Percentiles rank a stretch among this genome's conserved stretches.
These are phyloP conservation scores for Tholera decimalis DNA, from an alignment of 2,888 invertebrate genomes.

Conservation along the genomic window DNA sequence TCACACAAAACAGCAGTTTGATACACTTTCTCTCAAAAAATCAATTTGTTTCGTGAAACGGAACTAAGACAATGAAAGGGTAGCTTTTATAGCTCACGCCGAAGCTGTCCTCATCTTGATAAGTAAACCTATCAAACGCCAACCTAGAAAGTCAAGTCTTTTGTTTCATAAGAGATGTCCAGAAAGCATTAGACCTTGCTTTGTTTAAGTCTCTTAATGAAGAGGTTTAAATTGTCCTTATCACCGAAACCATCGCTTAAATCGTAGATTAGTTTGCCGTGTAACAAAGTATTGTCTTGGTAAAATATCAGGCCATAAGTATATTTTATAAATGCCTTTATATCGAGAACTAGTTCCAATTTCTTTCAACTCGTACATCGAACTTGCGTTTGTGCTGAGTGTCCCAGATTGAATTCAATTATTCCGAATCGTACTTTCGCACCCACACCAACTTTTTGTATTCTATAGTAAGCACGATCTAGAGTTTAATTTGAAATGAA, in stretches of 20 bases:
- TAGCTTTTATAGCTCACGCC: slow-evolving; percentile 72
- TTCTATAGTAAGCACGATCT: slow-evolving; percentile 11
- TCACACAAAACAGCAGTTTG: slow-evolving; percentile 74
- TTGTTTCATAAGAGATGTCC: slow-evolving; percentile 77
- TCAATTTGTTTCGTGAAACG: slow-evolving; percentile 77
- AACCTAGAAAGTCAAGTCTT: slow-evolving; percentile 77
- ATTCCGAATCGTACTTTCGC: slow-evolving; percentile 17
- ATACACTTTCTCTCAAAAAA: slow-evolving; percentile 82
- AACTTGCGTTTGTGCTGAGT: slow-evolving; percentile 13
- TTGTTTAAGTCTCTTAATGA: slow-evolving; percentile 51
- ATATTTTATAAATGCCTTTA: slow-evolving; percentile 11
- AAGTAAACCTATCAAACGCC: slow-evolving; percentile 76
- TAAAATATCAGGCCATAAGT: background rate
- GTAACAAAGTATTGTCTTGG: background rate
- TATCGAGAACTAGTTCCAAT: slow-evolving; percentile 18
- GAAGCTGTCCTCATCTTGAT: slow-evolving; percentile 76
- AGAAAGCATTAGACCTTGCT: slow-evolving; percentile 67
- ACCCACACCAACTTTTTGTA: slow-evolving; percentile 9
- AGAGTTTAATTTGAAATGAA: slow-evolving; percentile 18
- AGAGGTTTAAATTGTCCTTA: slow-evolving; percentile 11
- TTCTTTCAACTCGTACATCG: slow-evolving; percentile 22
- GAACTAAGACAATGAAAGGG: slow-evolving; percentile 76
- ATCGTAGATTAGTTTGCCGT: background rate
- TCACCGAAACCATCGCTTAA: slow-evolving; percentile 8
- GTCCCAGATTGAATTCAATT: slow-evolving; percentile 43